Percentiles rank a stretch among this genome's conserved stretches.
phyloP scores from a whole-genome alignment of 2,113 vertebrate species.

The Neodon shergylaensis region DNA sequence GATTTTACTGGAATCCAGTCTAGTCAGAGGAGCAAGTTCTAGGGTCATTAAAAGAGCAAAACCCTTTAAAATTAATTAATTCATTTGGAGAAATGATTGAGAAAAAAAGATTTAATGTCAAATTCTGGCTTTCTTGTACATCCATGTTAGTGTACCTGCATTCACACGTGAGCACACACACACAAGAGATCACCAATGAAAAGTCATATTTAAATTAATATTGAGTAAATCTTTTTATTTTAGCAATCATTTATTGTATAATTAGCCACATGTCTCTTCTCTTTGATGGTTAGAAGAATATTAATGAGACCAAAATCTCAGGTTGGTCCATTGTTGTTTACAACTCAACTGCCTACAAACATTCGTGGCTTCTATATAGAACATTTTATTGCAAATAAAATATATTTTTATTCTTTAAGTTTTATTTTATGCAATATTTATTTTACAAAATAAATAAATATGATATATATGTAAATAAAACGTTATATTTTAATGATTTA shows the following conservation, averaged over 20 bases:
- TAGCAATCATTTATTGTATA: not conserved
- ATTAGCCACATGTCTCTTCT: not conserved
- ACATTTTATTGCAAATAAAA: not conserved
- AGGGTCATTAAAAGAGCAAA: too few relatives aligned
- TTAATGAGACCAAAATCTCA: not conserved
- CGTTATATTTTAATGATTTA: not conserved
- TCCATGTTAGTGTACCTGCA: not conserved
- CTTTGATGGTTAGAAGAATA: not conserved
- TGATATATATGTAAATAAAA: too few relatives aligned
- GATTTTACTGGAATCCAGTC: not conserved
- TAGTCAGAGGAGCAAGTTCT: not conserved
- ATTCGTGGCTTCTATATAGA: not conserved
- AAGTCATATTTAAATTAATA: not conserved
- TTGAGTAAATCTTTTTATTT: not conserved
- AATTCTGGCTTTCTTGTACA: not conserved
- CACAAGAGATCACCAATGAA: not conserved
- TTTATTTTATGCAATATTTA: not conserved
- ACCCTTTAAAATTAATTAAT: not conserved
- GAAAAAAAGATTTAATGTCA: not conserved
- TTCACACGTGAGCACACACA: not conserved
- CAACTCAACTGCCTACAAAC: too few relatives aligned
- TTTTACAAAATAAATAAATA: not conserved
- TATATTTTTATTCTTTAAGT: not conserved
- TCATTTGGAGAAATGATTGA: not conserved
- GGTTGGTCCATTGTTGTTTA: not conserved